Percentiles rank a stretch among this genome's conserved stretches.
phyloP scores from a whole-genome alignment of 2,797 vertebrate genomes.

The Bovichtus variegatus region DNA sequence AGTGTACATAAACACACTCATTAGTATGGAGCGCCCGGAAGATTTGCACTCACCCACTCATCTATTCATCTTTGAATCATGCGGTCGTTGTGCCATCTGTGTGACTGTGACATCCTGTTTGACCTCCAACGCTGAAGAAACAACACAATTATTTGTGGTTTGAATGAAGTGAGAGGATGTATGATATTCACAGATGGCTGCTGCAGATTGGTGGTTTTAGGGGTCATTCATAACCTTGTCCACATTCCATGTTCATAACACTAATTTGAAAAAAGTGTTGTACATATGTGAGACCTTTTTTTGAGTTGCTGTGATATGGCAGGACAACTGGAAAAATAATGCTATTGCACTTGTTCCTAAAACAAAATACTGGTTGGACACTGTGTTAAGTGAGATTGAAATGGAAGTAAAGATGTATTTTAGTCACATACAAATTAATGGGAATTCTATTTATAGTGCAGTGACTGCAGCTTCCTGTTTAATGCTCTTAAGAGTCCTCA shows the following conservation, averaged over 20 bases:
- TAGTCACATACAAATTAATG: constrained; percentile 21
- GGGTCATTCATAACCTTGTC: constrained; percentile 34
- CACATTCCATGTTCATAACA: constrained; percentile 49
- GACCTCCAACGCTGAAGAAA: constrained; percentile 19
- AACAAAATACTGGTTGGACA: constrained; percentile 28
- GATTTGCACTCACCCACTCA: constrained; percentile 52
- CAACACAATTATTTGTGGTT: constrained; percentile 8
- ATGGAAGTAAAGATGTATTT: constrained; percentile 18
- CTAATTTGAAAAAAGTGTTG: constrained; percentile 34
- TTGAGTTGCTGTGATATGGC: constrained; percentile 38
- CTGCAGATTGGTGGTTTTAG: constrained; percentile 46
- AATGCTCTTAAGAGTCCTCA: constrained; percentile 49
- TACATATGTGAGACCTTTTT: constrained; percentile 36
- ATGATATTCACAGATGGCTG: constrained; percentile 16
- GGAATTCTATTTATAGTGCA: constrained; percentile 15
- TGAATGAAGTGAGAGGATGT: constrained; percentile 41
- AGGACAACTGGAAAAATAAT: constrained; percentile 50
- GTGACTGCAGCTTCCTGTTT: constrained; percentile 54
- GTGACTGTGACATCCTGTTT: constrained; percentile 15
- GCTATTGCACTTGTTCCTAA: constrained; percentile 39
- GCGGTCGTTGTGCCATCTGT: constrained; percentile 60
- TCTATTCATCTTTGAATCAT: constrained; percentile 32
- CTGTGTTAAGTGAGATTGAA: constrained; percentile 27
- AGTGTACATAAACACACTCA: constrained; percentile 10
- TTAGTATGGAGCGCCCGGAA: constrained; percentile 19